Evolutionary conservation across 2,888 invertebrate species (phyloP), one percentile per base, ranked within the genome.

Genomic region (Platycheirus albimanus): DNA sequence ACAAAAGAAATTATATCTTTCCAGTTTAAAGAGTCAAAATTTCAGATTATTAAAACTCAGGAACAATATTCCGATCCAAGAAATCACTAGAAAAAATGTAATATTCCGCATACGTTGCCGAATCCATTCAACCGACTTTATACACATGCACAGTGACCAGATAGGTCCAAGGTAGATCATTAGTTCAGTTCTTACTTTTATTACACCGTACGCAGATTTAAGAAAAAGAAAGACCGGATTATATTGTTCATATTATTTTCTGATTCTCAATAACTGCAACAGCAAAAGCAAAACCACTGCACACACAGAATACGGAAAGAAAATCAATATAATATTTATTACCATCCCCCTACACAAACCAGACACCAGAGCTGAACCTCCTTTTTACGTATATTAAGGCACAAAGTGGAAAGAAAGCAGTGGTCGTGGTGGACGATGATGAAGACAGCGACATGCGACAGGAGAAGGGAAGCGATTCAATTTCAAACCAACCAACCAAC

Each of bases 311-410:
- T 51, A 69, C 36, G 38, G 61, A 52, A 3, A 56, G 72, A 70
- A 83, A 83, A 83, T 83, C 83, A 83, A 83, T 83, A 83, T 64
- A 78, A 70, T 63, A 78, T 78, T 78, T 83, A 74, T 74, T 79
- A 69, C 61, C 78, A 78, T 67, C 67, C 78, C 67, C 54, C 47
- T 47, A 67, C 43, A 58, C n/a, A n/a, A n/a, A n/a, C n/a, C n/a
- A n/a, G n/a, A n/a, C n/a, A n/a, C 28, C 43, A 58, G 64, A 80
- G 66, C 49, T 66, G 52, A 77, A 56, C 63, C 56, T 56, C 51
- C 43, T 61, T 56, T 64, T 49, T 52, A 47, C 63, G 67, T 79
- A 63, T 41, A 64, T 38, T 11, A 63, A 41, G 33, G 30, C 49
- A 77, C 36, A 54, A 38, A 24, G 19, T 38, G 13, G 38, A 56